A percentile compares a stretch with the other conserved stretches of the same genome.
These are phyloP conservation scores for Leucozona laternaria DNA, from an alignment of 2,888 invertebrate genomes.

Conservation along the genomic window DNA sequence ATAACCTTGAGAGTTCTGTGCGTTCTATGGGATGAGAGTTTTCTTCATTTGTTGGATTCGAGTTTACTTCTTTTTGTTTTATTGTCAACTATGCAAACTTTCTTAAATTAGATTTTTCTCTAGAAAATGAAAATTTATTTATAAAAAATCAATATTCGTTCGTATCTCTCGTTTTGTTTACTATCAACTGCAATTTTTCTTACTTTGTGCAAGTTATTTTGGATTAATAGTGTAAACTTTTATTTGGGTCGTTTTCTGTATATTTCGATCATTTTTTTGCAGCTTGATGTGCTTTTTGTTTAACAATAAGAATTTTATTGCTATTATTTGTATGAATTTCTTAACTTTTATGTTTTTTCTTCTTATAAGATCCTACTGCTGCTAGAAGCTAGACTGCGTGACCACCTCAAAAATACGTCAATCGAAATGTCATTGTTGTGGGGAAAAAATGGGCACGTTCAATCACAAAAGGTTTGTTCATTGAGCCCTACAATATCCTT, in stretches of 20 bases:
- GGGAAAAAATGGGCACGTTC: too few species aligned
- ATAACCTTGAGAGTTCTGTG: conserved; percentile 62
- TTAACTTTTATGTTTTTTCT: conserved; percentile 38
- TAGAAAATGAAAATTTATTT: conserved; percentile 45
- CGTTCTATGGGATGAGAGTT: conserved; percentile 25
- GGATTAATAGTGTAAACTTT: background rate
- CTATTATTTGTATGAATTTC: conserved; percentile 31
- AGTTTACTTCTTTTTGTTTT: conserved; percentile 20
- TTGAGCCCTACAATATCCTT: too few species aligned
- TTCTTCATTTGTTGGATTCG: conserved; percentile 23
- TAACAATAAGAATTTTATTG: conserved; percentile 4
- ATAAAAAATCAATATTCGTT: conserved; percentile 67
- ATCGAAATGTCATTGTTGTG: conserved; percentile 49
- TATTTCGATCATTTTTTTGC: background rate
- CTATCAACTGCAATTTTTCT: conserved; percentile 62
- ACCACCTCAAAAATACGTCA: conserved; percentile 64
- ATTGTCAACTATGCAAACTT: background rate
- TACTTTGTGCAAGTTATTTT: background rate
- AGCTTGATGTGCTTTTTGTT: background rate
- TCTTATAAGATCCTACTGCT: background rate
- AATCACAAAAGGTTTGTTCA: too few species aligned
- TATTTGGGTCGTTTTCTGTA: background rate
- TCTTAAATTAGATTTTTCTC: background rate
- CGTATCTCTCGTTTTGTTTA: conserved; percentile 62
- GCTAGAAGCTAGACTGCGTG: conserved; percentile 39